Conservation (phyloP, 2,113 vertebrate genomes). For the Zosterops borbonicus region DNA sequence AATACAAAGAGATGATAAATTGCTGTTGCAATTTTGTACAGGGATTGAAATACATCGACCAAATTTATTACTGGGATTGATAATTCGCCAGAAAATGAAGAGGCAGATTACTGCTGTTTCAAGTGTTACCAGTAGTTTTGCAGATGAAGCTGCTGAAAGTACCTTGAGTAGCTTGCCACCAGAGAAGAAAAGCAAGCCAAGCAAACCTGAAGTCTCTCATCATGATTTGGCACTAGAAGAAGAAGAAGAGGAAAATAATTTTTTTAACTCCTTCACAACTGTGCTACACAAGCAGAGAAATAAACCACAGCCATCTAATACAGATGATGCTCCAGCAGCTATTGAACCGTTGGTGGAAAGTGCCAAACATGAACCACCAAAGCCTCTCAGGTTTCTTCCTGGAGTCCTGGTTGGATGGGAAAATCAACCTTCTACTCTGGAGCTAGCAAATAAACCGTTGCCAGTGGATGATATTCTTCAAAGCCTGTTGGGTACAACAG, state of each 20-base stretch:
- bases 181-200: slow-evolving; percentile 83
- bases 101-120: slow-evolving; percentile 76
- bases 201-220: slow-evolving; percentile 72
- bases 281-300: slow-evolving; percentile 83
- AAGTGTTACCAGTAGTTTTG: slow-evolving; percentile 65
- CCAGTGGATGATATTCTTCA: slow-evolving; percentile 79
- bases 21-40: slow-evolving; percentile 70
- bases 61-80: slow-evolving; percentile 91
- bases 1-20: not conserved
- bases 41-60: slow-evolving; percentile 91
- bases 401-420: slow-evolving; percentile 93
- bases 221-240: slow-evolving; percentile 67
- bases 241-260: slow-evolving; percentile 87
- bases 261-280: slow-evolving; percentile 85
- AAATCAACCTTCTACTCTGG: slow-evolving; percentile 83
- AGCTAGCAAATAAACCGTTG: slow-evolving; percentile 80
- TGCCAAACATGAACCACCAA: slow-evolving; percentile 79
- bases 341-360: slow-evolving; percentile 75
- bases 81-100: slow-evolving; percentile 93
- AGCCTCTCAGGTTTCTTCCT: slow-evolving; percentile 93
- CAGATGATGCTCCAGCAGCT: slow-evolving; percentile 64
- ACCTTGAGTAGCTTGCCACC: slow-evolving; percentile 70
- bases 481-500: slow-evolving; percentile 74
- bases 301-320: slow-evolving; percentile 74
- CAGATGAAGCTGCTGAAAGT: slow-evolving; percentile 78